phyloP scores from a whole-genome alignment of 2,888 invertebrate genomes.

The Diaprepes abbreviatus region DNA sequence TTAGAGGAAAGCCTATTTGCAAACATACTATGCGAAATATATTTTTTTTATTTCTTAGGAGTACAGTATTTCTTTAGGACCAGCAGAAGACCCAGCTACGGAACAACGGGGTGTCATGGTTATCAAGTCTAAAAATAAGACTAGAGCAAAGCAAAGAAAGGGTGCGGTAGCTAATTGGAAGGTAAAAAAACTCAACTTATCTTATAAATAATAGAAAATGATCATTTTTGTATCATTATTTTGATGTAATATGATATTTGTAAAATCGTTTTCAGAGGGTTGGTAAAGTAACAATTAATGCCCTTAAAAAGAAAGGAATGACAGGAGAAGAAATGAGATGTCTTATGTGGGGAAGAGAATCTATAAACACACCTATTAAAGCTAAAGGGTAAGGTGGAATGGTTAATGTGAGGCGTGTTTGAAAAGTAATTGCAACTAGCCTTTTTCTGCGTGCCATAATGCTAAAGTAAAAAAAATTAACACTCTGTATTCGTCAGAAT shows the following conservation, averaged over 20 bases:
- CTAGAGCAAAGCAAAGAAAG: slow-evolving; percentile 94
- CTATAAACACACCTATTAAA: slow-evolving; percentile 88
- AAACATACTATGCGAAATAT: too few species aligned
- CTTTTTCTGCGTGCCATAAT: too few species aligned
- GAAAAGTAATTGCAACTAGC: too few species aligned
- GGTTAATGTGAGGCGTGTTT: too few species aligned
- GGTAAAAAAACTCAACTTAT: slow-evolving; percentile 70
- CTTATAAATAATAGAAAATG: too few species aligned
- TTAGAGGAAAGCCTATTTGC: too few species aligned
- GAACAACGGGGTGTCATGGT: slow-evolving; percentile 97
- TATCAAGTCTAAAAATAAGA: slow-evolving; percentile 97
- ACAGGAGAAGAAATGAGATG: slow-evolving; percentile 88
- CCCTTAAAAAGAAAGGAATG: slow-evolving; percentile 84
- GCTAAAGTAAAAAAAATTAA: too few species aligned
- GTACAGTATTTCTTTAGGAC: slow-evolving; percentile 93
- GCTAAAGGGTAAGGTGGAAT: slow-evolving; percentile 72
- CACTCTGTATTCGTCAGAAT: too few species aligned
- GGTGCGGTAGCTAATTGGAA: slow-evolving; percentile 98
- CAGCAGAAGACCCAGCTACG: slow-evolving; percentile 83
- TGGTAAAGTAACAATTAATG: slow-evolving; percentile 88
- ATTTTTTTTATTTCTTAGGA: slow-evolving; percentile 69
- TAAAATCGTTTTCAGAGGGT: slow-evolving; percentile 75
- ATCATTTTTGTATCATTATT: too few species aligned
- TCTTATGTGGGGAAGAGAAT: slow-evolving; percentile 92
- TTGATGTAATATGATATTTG: too few species aligned